Percentiles rank a stretch among this genome's conserved stretches.
phyloP scores from a whole-genome alignment of 2,888 invertebrate species.

The Ophion ellenae region DNA sequence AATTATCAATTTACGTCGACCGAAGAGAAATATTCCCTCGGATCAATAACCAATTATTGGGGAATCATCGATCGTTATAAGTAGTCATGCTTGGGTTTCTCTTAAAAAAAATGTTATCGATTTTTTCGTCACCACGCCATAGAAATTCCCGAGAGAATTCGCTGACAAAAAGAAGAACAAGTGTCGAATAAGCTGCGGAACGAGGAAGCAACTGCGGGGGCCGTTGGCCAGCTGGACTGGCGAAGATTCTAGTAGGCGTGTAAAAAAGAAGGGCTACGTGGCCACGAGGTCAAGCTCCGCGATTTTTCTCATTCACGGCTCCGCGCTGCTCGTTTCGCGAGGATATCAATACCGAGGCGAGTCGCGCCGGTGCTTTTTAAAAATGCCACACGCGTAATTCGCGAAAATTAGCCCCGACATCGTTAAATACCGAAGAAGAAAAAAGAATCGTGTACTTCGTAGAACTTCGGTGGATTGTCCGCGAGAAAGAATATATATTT shows the following conservation, averaged over 20 bases:
- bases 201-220: not conserved
- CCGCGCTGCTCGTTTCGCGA: too few species aligned
- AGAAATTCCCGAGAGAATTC: not conserved
- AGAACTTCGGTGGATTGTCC: too few species aligned
- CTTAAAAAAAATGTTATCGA: not conserved
- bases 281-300: conserved; percentile 50
- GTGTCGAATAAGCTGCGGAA: not conserved
- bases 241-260: conserved; percentile 43
- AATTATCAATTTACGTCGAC: too few species aligned
- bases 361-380: not conserved
- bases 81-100: too few species aligned
- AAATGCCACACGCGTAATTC: not conserved
- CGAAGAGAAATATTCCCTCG: too few species aligned
- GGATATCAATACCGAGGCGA: not conserved
- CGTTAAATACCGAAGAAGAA: not conserved
- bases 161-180: not conserved
- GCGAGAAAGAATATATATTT: too few species aligned
- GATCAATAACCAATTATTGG: too few species aligned
- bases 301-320: not conserved
- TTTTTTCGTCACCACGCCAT: not conserved
- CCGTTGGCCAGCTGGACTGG: conserved; percentile 48
- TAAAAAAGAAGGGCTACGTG: conserved; percentile 19
- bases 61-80: too few species aligned
- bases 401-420: not conserved
- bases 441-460: too few species aligned